Base-by-base conservation (phyloP, 1,140 invertebrate genomes). In the Dryas iulia region DNA sequence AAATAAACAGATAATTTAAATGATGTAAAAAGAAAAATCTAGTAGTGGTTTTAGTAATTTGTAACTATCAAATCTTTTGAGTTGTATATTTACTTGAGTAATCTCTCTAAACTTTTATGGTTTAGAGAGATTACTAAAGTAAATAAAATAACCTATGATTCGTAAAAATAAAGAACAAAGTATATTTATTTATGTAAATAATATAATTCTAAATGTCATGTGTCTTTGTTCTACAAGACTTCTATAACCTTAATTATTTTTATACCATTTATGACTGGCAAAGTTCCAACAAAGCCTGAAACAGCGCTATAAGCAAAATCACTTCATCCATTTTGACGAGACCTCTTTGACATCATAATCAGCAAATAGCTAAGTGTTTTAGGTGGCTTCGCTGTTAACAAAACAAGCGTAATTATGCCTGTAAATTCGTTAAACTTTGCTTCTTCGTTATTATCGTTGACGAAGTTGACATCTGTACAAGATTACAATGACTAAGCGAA, bases 321-420 rank as follows among this genome's bases (percentile, higher is more conserved):
- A 57, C 59, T 68, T 33, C 30, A 60, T 68, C 59, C 54, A 63
- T 47, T 58, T 61, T 12, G 59, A 61, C 54, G 54, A 58, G 33
- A 62, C 67, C 69, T 57, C 57, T 76, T 72, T 76, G 73, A 78
- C 70, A 72, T 67, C 62, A 7, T 65, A 65, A 74, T 74, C 58
- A 73, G 52, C 59, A 63, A 63, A 63, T 39, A 59, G 59, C 63
- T 66, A 10, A 63, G 63, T 64, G 54, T 69, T 70, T 70, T 65
- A 62, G 28, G 14, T 56, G 28, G 28, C 47, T 24, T 52, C 39
- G 58, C 14, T 31, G 31, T 57, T 52, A 30, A 57, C 14, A 33
- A 39, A 61, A 61, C 58, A 60, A 61, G 59, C 5, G 30, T 61
- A 56, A 67, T 67, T 58, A 56, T 31, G 47, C 23, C 12, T 25